A percentile compares a stretch with the other conserved stretches of the same genome.
Conservation (phyloP, 2,113 vertebrate species). For the Procavia capensis region DNA sequence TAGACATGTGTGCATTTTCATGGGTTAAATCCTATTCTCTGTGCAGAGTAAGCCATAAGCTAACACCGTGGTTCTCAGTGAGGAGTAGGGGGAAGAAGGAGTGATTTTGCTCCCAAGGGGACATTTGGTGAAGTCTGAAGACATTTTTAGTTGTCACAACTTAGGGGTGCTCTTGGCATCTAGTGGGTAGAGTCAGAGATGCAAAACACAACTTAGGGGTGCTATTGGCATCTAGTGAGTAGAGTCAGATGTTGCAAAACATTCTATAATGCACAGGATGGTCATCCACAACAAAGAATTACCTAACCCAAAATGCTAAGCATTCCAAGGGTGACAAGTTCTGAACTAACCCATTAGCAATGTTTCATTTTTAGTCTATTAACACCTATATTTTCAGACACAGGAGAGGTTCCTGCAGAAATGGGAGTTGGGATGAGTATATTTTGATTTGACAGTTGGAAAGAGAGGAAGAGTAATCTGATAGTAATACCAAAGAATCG, state of each 20-base stretch:
- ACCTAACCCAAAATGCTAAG: not conserved
- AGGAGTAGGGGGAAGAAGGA: not conserved
- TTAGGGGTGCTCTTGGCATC: not conserved
- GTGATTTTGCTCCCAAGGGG: not conserved
- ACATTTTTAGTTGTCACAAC: not conserved
- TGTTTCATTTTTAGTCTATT: slow-evolving; percentile 34
- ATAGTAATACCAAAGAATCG: not conserved
- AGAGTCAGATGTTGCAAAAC: not conserved
- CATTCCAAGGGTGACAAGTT: not conserved
- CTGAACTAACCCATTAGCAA: not conserved
- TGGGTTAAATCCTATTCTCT: not conserved
- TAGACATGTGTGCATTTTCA: not conserved
- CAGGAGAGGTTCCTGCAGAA: not conserved
- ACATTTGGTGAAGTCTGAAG: slow-evolving; percentile 27
- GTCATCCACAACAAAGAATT: not conserved
- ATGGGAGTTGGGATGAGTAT: not conserved
- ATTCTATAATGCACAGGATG: not conserved
- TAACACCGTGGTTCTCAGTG: not conserved
- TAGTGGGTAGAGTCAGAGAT: not conserved
- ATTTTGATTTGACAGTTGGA: slow-evolving; percentile 21
- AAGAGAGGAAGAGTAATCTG: slow-evolving; percentile 16
- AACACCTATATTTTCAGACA: not conserved
- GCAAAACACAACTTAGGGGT: slow-evolving; percentile 10
- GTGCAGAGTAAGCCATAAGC: slow-evolving; percentile 17
- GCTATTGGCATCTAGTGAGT: not conserved